Evolutionary conservation across 2,113 vertebrate species (phyloP), one percentile per base, ranked within the genome.

Genomic region (Chlorodrepanis virens): DNA sequence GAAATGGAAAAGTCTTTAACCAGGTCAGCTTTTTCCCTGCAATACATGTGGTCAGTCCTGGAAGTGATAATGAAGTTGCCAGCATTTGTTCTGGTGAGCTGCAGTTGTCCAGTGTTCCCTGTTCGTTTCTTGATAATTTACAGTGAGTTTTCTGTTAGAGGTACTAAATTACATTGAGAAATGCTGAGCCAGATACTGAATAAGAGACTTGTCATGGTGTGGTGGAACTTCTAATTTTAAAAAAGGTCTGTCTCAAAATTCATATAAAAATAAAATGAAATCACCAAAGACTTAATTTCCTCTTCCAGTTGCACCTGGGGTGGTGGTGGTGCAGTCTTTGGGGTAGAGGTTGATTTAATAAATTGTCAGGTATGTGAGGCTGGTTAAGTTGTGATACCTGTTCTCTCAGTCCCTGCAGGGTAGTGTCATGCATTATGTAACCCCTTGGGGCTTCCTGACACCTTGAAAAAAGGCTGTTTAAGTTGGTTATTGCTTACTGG

Each of bases 1-100:
- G 83, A 89, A 91, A 89, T 91, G 84, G 93, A 94, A 90, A 90
- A 93, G 54, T 86, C 71, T 44, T 94, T 83, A 88, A 70, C 24
- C 16, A 29, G 81, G 65, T 91, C 89, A 79, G 0, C 50, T 53
- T 87, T 56, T 92, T 79, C n/a, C 81, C 39, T 67, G 47, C 22
- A 67, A 21, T 54, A 10, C 14, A 4, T 35, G 22, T 21, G 49
- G 74, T 57, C 83, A 37, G 49, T 65, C 50, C 67, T 96, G 89
- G 81, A 95, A 95, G 33, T n/a, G 70, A 68, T 64, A 42, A 33
- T 12, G 20, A 59, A 72, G 24, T 71, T 0, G 5, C 77, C 77
- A 64, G 0, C 1, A 1, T 67, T 87, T 54, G 11, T 77, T 57
- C 56, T 84, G 47, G 39, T 5, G 0, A 75, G 2, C 23, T 49